These are phyloP conservation scores for Temnopleurus reevesii DNA, from an alignment of 53 echinoderm and acorn worm genomes.

Conservation along the genomic window DNA sequence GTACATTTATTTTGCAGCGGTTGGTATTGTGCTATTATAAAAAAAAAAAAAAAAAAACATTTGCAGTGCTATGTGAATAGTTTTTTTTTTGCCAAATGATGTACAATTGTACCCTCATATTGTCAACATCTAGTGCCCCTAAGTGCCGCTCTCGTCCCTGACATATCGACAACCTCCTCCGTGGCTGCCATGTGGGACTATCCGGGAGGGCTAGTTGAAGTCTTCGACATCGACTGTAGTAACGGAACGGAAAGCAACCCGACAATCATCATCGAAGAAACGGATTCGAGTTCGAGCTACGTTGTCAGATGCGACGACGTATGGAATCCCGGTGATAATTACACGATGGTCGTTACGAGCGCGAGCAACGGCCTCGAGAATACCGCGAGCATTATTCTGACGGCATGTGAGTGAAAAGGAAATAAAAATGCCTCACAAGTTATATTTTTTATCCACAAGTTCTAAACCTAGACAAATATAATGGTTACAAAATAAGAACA, in stretches of 20 bases:
- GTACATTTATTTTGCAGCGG: no score
- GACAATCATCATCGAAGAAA: neutral
- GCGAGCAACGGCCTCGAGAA: neutral
- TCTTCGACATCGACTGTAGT: conserved; percentile 1
- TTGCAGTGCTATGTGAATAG: no score
- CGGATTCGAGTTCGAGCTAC: neutral
- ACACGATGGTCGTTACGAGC: conserved; percentile 23
- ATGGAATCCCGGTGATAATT: neutral
- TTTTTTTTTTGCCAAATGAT: no score
- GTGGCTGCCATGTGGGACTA: neutral
- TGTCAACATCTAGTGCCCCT: neutral
- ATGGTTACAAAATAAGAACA: no score
- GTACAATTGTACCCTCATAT: no score
- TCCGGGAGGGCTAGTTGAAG: neutral
- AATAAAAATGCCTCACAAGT: no score
- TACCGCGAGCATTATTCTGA: neutral
- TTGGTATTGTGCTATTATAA: no score
- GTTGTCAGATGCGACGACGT: neutral
- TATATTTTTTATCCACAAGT: no score
- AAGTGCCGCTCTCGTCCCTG: neutral
- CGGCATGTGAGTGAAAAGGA: neutral
- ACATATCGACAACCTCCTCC: neutral
- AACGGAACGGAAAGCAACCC: neutral
- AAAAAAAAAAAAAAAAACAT: no score
- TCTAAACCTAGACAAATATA: no score